Evolutionary conservation across 2,888 invertebrate species (phyloP), one percentile per base, ranked within the genome.

Genomic region (Stramonita haemastoma): DNA sequence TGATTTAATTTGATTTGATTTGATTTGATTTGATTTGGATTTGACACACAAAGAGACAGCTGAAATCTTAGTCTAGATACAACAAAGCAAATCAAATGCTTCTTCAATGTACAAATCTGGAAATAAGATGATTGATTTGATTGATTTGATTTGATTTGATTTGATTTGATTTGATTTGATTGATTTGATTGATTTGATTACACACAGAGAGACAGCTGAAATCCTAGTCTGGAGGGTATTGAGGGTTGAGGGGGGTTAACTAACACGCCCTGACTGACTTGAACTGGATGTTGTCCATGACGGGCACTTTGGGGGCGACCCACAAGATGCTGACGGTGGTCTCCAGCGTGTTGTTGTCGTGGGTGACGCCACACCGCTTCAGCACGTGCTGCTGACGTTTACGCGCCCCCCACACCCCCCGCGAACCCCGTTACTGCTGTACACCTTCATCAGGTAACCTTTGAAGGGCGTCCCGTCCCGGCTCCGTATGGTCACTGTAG

Each of bases 321-420:
- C 90, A 90, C 66, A 90, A 26, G 66, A 90, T 84, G 60, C 57
- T 66, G 79, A 86, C 86, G 5, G 22, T 17, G 17, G 73, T 60
- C 60, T 26, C 32, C 13, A 22, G 19, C 26, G 77, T 87, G 77
- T 86, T 46, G 85, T 90, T 86, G 57, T 60, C 56, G 79, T 90
- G 90, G 15, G 90, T 90, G 17, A 90, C 90, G 57, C 90, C 90
- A 36, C 90, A 90, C 22, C 85, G 77, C 56, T 60, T 87, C 87
- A 87, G 87, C 79, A 79, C 57, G 34, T 87, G 77, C 87, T 87
- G 87, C 79, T 57, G 34, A 56, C 19, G n/a, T 29, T 57, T 87
- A 17, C 46, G 34, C 0, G 87, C 87, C 2, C 77, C 87, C 87
- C 87, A 87, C n/a, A 77, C 22, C 2, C 87, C 87, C 0, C 32